These are phyloP conservation scores for Galeruca laticollis DNA, from an alignment of 2,888 invertebrate species.

Conservation along the genomic window DNA sequence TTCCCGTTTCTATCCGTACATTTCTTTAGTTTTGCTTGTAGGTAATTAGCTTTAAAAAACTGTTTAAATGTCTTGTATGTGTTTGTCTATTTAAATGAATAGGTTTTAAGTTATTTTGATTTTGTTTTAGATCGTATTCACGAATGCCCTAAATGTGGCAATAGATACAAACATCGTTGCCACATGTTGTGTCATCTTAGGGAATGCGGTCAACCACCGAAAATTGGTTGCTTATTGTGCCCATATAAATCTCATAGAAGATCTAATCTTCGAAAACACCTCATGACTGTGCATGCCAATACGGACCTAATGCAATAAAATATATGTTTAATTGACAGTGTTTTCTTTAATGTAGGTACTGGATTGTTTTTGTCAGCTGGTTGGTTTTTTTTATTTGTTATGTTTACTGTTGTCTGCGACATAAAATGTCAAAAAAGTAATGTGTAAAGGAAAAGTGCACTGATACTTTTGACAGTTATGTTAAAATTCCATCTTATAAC, in stretches of 20 bases:
- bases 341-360: too few relatives aligned
- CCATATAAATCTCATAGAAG: conserved; percentile 52
- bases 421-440: too few relatives aligned
- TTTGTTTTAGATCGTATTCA: conserved; percentile 32
- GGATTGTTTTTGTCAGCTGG: background rate
- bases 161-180: conserved; percentile 65
- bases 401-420: background rate
- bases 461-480: background rate
- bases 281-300: conserved; percentile 30
- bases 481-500: too few relatives aligned
- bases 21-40: background rate
- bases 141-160: conserved; percentile 42
- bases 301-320: background rate
- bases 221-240: conserved; percentile 70
- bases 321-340: background rate
- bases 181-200: conserved; percentile 62
- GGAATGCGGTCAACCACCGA: conserved; percentile 73
- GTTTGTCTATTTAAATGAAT: too few relatives aligned
- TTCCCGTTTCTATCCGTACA: background rate
- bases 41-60: background rate
- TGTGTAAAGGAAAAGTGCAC: too few relatives aligned
- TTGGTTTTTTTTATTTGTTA: background rate
- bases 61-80: background rate
- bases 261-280: conserved; percentile 48
- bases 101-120: background rate